Evolutionary conservation across 2,113 vertebrate genomes (phyloP).

Genomic region (Paradoxurus hermaphroditus): DNA sequence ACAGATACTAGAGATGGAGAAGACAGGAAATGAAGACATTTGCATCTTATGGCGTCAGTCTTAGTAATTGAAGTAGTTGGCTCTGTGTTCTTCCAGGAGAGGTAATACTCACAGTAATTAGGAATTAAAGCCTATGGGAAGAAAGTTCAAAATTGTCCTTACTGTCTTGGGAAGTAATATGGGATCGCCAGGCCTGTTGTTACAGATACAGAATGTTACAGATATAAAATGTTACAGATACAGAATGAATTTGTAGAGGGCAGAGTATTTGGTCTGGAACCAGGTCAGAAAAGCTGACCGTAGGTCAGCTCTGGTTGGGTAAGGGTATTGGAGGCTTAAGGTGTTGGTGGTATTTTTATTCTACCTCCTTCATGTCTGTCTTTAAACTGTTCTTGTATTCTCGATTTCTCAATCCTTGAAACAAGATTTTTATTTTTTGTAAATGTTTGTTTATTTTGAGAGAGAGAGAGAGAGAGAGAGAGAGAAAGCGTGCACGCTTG

Average conservation of each 20-base stretch:
- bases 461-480: no score
- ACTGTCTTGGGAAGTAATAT: not conserved
- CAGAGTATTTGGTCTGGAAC: not conserved
- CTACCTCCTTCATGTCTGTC: not conserved
- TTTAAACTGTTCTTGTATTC: not conserved
- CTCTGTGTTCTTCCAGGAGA: not conserved
- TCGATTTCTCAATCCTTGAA: slow-evolving; percentile 7
- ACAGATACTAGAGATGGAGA: not conserved
- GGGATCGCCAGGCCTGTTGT: not conserved
- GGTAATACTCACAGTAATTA: not conserved
- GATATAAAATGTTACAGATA: not conserved
- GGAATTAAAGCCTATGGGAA: not conserved
- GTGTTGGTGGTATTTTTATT: not conserved
- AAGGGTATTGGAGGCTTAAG: not conserved
- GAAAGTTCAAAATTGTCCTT: not conserved
- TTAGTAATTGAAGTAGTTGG: not conserved
- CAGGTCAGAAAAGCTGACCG: not conserved
- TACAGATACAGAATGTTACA: no score
- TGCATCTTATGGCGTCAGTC: not conserved
- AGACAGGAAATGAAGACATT: not conserved
- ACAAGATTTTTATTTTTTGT: not conserved
- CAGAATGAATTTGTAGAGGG: not conserved
- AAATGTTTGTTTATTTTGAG: no score
- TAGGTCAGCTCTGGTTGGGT: not conserved
- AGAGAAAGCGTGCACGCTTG: no score